These are phyloP conservation scores for Arrhopalites spinosus DNA, from an alignment of 2,888 invertebrate species.

Conservation along the genomic window DNA sequence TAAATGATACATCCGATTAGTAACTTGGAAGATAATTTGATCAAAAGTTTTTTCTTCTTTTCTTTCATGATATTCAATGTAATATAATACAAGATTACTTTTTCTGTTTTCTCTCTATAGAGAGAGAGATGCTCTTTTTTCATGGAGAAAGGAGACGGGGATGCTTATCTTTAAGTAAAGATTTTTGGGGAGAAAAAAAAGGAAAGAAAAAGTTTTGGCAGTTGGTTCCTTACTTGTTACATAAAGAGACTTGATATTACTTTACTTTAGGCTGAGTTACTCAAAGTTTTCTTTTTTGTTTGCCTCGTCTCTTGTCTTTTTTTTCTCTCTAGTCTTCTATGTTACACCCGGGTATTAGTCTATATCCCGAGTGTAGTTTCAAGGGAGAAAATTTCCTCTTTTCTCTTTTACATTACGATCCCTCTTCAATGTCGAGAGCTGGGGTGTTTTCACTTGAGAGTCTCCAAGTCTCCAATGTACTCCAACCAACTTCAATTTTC, in stretches of 20 bases:
- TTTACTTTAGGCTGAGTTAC: constrained; percentile 7
- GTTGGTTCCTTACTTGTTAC: not conserved
- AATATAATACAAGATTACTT: constrained; percentile 6
- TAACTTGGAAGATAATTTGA: not conserved
- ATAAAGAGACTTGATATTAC: constrained; percentile 5
- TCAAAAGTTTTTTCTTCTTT: not conserved
- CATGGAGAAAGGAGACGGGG: not conserved
- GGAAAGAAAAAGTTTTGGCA: constrained; percentile 15
- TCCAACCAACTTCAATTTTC: constrained; percentile 29
- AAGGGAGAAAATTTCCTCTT: constrained; percentile 4
- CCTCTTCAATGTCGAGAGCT: not conserved
- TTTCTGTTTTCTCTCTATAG: not conserved
- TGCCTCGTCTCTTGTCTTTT: constrained; percentile 2
- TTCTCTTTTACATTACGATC: not conserved
- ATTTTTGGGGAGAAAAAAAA: no score
- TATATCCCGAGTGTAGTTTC: not conserved
- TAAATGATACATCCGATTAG: no score
- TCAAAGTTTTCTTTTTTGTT: constrained; percentile 18
- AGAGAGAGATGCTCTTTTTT: not conserved
- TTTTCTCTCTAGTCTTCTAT: not conserved
- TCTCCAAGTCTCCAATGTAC: not conserved
- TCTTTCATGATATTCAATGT: not conserved
- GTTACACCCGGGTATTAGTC: not conserved
- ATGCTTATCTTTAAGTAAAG: constrained; percentile 28
- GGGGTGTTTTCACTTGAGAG: not conserved